A percentile compares a stretch with the other conserved stretches of the same genome.
These are phyloP conservation scores for Lycodopsis pacificus DNA, from an alignment of 2,797 vertebrate genomes.

Conservation along the genomic window DNA sequence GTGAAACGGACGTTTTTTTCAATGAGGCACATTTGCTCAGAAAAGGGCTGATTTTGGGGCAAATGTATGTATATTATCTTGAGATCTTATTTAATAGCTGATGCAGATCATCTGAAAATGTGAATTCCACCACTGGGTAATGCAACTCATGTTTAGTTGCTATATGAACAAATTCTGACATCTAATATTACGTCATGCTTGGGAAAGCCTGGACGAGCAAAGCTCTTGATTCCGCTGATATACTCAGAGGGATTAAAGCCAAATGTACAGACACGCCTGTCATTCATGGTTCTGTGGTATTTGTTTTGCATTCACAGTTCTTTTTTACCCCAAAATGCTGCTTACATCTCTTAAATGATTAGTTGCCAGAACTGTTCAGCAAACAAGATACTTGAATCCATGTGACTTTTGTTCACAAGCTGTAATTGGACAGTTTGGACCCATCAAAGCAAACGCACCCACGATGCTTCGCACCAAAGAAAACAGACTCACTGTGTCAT, in stretches of 20 bases:
- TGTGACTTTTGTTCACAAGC: slow-evolving; percentile 14
- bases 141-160: not conserved
- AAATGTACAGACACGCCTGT: slow-evolving; percentile 5
- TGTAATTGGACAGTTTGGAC: not conserved
- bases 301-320: not conserved
- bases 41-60: too few species aligned
- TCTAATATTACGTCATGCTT: slow-evolving; percentile 12
- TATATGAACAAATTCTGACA: not conserved
- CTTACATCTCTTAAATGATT: not conserved
- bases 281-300: not conserved
- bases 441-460: slow-evolving; percentile 20
- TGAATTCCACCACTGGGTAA: too few species aligned
- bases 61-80: too few species aligned
- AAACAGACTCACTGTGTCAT: slow-evolving; percentile 2
- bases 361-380: not conserved
- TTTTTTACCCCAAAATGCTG: not conserved
- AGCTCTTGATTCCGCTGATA: not conserved
- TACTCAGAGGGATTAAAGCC: slow-evolving; percentile 1
- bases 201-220: not conserved
- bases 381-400: slow-evolving; percentile 14
- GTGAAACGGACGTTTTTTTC: too few species aligned
- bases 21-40: too few species aligned
- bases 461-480: slow-evolving; percentile 4
- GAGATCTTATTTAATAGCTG: too few species aligned
- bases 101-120: too few species aligned